phyloP scores from a whole-genome alignment of 1,140 invertebrate species.

The Drosophila littoralis region DNA sequence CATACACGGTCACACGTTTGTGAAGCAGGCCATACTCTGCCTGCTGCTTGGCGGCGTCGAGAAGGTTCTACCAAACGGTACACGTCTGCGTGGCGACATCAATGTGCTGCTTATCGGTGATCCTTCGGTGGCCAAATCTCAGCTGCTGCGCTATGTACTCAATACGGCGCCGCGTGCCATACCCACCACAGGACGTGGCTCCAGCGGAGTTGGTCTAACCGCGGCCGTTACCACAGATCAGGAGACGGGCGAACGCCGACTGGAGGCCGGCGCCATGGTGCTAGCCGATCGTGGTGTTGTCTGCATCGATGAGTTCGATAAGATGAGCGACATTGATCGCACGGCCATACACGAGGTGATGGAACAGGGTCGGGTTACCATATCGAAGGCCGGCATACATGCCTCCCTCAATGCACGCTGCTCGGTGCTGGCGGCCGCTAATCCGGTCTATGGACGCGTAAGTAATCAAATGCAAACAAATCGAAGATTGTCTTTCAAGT shows the following conservation, averaged over 20 bases:
- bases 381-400: conserved; percentile 99
- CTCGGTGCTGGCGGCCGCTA: conserved; percentile 98
- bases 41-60: conserved; percentile 97
- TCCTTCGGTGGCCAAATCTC: conserved; percentile 99
- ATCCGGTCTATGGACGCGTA: conserved; percentile 99
- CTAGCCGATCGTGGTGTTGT: conserved; percentile 98
- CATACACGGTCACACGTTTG: conserved; percentile 98
- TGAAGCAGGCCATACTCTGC: conserved; percentile 98
- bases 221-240: conserved; percentile 98
- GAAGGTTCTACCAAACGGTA: conserved; percentile 97
- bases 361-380: conserved; percentile 98
- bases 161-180: conserved; percentile 97
- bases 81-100: conserved; percentile 98
- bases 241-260: conserved; percentile 94
- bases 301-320: conserved; percentile 99
- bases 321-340: conserved; percentile 99
- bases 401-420: conserved; percentile 98
- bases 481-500: no score
- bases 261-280: conserved; percentile 99
- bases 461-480: conserved; percentile 58
- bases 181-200: conserved; percentile 97
- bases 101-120: conserved; percentile 99
- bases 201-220: conserved; percentile 98
- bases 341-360: conserved; percentile 99
- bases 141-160: conserved; percentile 97